phyloP scores from a whole-genome alignment of 2,888 invertebrate species.

The Carpatolechia fugitivella region DNA sequence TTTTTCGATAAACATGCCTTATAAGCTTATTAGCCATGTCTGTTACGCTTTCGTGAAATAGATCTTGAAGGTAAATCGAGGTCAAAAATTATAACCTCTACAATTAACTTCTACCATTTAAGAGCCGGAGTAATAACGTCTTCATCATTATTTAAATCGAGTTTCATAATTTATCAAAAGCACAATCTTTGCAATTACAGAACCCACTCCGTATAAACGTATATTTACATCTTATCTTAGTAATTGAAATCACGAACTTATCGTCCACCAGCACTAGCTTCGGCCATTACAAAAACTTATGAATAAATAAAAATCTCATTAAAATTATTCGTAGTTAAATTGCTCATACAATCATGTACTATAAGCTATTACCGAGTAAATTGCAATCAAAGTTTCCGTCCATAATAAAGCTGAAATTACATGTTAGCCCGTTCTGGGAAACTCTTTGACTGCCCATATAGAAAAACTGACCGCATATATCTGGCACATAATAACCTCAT shows the following conservation, averaged over 20 bases:
- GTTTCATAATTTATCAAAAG: conserved; percentile 29
- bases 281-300: conserved; percentile 43
- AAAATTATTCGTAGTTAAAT: conserved; percentile 37
- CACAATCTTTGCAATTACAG: conserved; percentile 37
- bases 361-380: conserved; percentile 33
- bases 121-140: conserved; percentile 11
- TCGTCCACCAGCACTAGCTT: conserved; percentile 34
- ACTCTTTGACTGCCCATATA: conserved; percentile 36
- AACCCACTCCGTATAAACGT: conserved; percentile 30
- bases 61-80: neutral
- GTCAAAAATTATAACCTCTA: neutral
- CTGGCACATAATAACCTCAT: conserved; percentile 14
- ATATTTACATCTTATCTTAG: conserved; percentile 53
- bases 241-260: conserved; percentile 70
- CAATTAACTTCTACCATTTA: conserved; percentile 5
- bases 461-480: conserved; percentile 17
- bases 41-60: too few species aligned
- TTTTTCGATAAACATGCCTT: too few species aligned
- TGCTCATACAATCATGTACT: conserved; percentile 36
- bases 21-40: too few species aligned
- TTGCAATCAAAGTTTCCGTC: conserved; percentile 47
- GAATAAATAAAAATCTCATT: conserved; percentile 68
- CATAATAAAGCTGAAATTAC: conserved; percentile 56
- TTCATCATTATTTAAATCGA: conserved; percentile 19
- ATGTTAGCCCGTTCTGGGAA: conserved; percentile 35